Conservation (phyloP, 2,888 invertebrate genomes). For the Clepsis dumicolana region DNA sequence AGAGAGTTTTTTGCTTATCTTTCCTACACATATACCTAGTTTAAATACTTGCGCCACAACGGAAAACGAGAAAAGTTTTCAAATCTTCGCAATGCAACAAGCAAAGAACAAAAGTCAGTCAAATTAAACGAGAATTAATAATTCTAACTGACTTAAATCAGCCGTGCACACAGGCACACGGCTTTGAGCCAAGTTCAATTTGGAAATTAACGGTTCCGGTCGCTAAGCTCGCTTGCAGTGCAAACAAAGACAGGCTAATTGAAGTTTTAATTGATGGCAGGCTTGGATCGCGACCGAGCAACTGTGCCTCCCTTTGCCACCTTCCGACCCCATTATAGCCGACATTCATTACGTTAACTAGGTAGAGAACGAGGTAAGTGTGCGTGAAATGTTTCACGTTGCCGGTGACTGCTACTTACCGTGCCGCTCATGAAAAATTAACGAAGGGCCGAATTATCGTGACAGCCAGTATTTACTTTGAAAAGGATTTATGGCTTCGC, state of each 20-base stretch:
- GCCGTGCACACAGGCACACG: constrained; percentile 3
- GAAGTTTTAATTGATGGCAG: constrained; percentile 73
- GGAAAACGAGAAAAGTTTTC: neutral
- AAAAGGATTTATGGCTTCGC: neutral
- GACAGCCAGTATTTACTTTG: neutral
- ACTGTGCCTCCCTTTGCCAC: constrained; percentile 69
- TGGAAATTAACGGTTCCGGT: constrained; percentile 39
- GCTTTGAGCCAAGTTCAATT: constrained; percentile 33
- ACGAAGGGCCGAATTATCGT: neutral
- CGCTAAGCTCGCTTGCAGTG: constrained; percentile 44
- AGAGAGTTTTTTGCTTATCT: too few relatives aligned
- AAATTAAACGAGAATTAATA: constrained; percentile 9
- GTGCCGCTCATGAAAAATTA: neutral
- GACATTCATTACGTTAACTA: constrained; percentile 15
- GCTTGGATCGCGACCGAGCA: constrained; percentile 60
- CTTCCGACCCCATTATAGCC: constrained; percentile 8
- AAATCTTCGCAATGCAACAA: neutral
- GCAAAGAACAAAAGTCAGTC: neutral
- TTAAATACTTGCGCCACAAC: neutral
- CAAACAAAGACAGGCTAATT: constrained; percentile 69
- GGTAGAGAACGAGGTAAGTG: constrained; percentile 19
- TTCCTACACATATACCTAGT: neutral
- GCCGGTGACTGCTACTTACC: neutral
- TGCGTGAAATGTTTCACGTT: constrained; percentile 3
- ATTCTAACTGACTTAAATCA: constrained; percentile 7